phyloP scores from a whole-genome alignment of 1,140 invertebrate genomes.

The Drosophila novamexicana region DNA sequence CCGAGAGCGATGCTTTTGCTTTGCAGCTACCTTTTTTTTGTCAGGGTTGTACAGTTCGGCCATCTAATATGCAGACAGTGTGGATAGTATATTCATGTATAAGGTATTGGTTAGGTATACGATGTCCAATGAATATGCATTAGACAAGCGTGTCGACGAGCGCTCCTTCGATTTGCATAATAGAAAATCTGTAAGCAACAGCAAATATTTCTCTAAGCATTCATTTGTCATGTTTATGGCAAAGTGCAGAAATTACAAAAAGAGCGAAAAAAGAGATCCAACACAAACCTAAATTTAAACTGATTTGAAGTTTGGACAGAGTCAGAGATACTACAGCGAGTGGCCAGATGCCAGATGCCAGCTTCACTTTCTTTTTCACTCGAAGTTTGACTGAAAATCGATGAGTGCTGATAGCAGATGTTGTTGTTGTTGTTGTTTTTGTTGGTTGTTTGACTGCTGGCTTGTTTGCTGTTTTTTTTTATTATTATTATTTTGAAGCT shows the following conservation, averaged over 20 bases:
- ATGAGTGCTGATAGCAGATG: constrained; percentile 30
- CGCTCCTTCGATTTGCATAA: constrained; percentile 51
- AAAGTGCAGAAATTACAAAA: constrained; percentile 32
- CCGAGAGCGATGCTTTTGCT: too few species aligned
- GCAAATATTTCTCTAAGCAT: constrained; percentile 12
- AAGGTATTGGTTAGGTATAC: too few species aligned
- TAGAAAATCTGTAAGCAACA: constrained; percentile 48
- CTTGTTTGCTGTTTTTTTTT: constrained; percentile 4
- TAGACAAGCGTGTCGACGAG: constrained; percentile 24
- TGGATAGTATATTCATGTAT: not conserved
- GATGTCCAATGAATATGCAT: constrained; percentile 31
- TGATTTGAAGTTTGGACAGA: not conserved
- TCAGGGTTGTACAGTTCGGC: not conserved
- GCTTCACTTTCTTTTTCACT: constrained; percentile 73
- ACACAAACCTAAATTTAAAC: constrained; percentile 6
- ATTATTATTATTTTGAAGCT: constrained; percentile 1
- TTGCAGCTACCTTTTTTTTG: too few species aligned
- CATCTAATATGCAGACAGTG: not conserved
- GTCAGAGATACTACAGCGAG: not conserved
- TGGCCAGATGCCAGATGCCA: constrained; percentile 13
- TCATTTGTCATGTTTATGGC: constrained; percentile 29
- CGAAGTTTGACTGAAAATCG: constrained; percentile 39
- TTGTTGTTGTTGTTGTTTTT: constrained; percentile 4
- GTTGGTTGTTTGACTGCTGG: constrained; percentile 12
- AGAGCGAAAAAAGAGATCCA: not conserved